These are phyloP conservation scores for Limosa lapponica DNA, from an alignment of 2,797 vertebrate genomes.

Conservation along the genomic window DNA sequence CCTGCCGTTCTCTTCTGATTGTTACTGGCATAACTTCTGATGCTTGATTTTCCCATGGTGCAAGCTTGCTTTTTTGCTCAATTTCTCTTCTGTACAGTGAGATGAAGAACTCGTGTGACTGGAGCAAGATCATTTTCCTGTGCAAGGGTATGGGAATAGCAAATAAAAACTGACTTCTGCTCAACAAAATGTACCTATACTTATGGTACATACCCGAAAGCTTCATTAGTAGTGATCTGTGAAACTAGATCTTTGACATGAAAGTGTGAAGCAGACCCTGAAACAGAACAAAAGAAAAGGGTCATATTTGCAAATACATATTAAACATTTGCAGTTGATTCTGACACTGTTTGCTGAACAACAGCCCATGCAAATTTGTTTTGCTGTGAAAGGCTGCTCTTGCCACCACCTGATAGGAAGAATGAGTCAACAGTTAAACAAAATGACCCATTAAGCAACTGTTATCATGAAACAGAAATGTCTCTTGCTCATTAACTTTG, in stretches of 20 bases:
- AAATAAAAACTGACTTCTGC: conserved; percentile 42
- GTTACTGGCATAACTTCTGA: not conserved
- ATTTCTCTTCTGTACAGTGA: not conserved
- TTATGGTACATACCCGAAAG: conserved; percentile 29
- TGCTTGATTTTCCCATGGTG: conserved; percentile 2
- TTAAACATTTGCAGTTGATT: not conserved
- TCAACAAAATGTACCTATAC: conserved; percentile 45
- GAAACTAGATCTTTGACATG: not conserved
- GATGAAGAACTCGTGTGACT: not conserved
- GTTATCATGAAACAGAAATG: not conserved
- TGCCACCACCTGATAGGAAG: conserved; percentile 15
- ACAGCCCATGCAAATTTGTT: not conserved
- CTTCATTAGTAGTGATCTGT: conserved; percentile 41
- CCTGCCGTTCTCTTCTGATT: not conserved
- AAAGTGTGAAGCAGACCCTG: not conserved
- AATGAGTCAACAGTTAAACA: conserved; percentile 26
- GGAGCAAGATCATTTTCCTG: conserved; percentile 30
- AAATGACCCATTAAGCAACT: not conserved
- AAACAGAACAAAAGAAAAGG: not conserved
- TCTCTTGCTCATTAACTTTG: not conserved
- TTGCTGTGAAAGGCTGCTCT: not conserved
- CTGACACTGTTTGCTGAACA: not conserved
- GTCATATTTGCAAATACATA: not conserved
- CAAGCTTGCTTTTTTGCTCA: conserved; percentile 15
- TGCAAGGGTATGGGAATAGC: not conserved